Evolutionary conservation across 2,797 vertebrate genomes (phyloP).

Genomic region (Setipinna tenuifilis): DNA sequence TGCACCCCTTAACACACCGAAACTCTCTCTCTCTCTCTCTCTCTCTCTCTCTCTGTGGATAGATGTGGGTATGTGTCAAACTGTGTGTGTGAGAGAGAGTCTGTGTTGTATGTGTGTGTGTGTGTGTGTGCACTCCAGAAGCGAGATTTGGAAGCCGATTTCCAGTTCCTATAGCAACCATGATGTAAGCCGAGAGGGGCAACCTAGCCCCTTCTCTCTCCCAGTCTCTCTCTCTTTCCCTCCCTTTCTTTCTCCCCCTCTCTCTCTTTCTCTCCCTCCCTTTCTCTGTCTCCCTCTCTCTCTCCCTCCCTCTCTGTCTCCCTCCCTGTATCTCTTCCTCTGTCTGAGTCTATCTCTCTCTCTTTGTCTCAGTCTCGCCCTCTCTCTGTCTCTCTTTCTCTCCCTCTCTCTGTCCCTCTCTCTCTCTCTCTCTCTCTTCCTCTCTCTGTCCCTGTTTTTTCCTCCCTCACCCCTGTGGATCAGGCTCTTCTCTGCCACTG

Average conservation of each 20-base stretch:
- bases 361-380: neutral
- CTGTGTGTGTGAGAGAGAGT: conserved; percentile 29
- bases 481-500: conserved; percentile 48
- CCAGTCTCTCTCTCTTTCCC: neutral
- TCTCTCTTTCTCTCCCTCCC: conserved; percentile 38
- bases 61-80: conserved; percentile 24
- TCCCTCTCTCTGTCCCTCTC: conserved; percentile 30
- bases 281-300: conserved; percentile 11
- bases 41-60: conserved; percentile 9
- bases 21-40: neutral
- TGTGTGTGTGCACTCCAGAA: conserved; percentile 51
- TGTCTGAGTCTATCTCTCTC: too few species aligned
- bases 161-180: conserved; percentile 65
- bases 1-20: neutral
- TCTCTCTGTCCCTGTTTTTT: conserved; percentile 30
- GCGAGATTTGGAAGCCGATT: conserved; percentile 60
- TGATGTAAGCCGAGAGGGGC: conserved; percentile 62
- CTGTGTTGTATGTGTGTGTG: conserved; percentile 41
- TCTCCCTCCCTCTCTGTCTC: neutral
- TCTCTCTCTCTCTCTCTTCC: conserved; percentile 39
- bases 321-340: conserved; percentile 23
- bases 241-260: conserved; percentile 29
- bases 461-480: conserved; percentile 38
- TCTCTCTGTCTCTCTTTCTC: conserved; percentile 28
- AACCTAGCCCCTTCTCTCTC: conserved; percentile 46